phyloP scores from a whole-genome alignment of 37 sponge, comb jelly and placozoan genomes.

The Aplysina aerophoba region DNA sequence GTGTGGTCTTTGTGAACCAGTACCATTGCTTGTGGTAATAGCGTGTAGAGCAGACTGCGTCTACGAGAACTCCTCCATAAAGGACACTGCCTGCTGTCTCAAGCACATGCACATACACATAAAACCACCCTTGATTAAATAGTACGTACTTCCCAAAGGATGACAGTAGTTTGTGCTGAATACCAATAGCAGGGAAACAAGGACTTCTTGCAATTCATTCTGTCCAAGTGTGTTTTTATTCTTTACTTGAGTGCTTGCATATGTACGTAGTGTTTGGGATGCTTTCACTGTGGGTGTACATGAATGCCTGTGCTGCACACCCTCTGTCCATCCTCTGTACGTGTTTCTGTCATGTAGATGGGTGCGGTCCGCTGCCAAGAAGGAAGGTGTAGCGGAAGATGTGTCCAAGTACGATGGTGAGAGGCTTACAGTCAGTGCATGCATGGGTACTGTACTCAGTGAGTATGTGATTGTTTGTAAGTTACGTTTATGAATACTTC shows the following conservation, averaged over 20 bases:
- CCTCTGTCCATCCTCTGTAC: no score
- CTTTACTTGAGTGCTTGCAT: background rate
- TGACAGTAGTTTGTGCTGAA: no score
- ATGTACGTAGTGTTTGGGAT: background rate
- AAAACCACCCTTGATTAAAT: no score
- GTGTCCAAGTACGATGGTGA: constrained; percentile 89
- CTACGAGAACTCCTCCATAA: no score
- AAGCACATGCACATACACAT: no score
- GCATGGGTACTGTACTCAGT: background rate
- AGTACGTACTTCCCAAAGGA: no score
- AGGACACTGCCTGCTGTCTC: no score
- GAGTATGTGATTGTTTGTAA: background rate
- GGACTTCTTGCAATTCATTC: background rate
- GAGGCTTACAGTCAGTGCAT: background rate
- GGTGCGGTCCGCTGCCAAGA: constrained; percentile 81
- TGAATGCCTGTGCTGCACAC: no score
- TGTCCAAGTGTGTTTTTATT: background rate
- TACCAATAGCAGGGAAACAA: no score
- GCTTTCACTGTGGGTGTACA: no score
- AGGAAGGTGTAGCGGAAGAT: constrained; percentile 81
- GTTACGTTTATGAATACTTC: no score
- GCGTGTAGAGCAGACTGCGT: no score
- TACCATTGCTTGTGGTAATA: background rate
- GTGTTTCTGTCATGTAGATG: constrained; percentile 51
- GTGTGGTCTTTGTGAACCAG: background rate